These are phyloP conservation scores for Zosterops pallidus DNA, from an alignment of 2,113 vertebrate genomes.

Conservation along the genomic window DNA sequence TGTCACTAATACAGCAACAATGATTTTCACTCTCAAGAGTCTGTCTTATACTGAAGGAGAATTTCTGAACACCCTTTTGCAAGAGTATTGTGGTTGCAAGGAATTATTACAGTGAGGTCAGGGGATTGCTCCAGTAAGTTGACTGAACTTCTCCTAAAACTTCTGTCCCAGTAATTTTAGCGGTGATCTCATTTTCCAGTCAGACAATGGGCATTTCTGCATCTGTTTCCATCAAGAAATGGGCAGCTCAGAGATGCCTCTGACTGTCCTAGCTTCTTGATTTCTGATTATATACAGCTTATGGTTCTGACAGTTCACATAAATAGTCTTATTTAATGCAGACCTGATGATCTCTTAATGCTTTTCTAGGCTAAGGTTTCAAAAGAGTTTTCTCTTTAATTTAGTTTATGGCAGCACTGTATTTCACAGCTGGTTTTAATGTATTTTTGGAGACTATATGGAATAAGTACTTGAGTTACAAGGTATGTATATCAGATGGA, in stretches of 20 bases:
- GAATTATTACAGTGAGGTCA: not conserved
- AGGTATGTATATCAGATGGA: slow-evolving; percentile 48
- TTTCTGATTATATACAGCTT: slow-evolving; percentile 34
- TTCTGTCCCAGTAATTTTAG: not conserved
- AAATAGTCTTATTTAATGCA: slow-evolving; percentile 58
- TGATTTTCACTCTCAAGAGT: not conserved
- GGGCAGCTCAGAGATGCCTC: slow-evolving; percentile 27
- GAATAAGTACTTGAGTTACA: slow-evolving; percentile 50
- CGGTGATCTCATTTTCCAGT: slow-evolving; percentile 21
- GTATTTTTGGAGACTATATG: slow-evolving; percentile 44
- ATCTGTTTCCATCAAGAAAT: slow-evolving; percentile 33
- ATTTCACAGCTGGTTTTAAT: slow-evolving; percentile 68
- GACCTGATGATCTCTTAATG: slow-evolving; percentile 63
- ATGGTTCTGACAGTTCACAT: slow-evolving; percentile 61
- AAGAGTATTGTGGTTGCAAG: not conserved
- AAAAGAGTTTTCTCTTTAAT: slow-evolving; percentile 68
- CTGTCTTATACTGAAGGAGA: not conserved
- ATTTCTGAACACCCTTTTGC: not conserved
- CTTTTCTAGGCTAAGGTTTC: slow-evolving; percentile 74
- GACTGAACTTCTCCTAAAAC: slow-evolving; percentile 21
- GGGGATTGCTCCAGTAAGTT: not conserved
- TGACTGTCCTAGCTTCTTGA: slow-evolving; percentile 34
- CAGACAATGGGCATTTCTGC: not conserved
- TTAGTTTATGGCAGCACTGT: slow-evolving; percentile 64
- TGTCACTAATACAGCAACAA: not conserved